Evolutionary conservation across 2,797 vertebrate species (phyloP), one percentile per base, ranked within the genome.

Genomic region (Acipenser ruthenus): DNA sequence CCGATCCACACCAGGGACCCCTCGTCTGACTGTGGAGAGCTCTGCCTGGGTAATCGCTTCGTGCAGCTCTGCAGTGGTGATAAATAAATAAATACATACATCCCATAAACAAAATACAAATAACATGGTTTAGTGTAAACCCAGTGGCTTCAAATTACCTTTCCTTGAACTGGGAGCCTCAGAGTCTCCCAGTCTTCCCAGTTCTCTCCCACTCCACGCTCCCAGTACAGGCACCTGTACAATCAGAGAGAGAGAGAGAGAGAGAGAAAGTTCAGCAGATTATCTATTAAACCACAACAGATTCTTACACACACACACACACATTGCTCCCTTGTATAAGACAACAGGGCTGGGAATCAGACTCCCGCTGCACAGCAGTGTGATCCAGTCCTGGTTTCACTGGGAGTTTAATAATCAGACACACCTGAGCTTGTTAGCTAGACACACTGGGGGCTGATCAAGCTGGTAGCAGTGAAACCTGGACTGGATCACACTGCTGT

Each of bases 181-280:
- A 90, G 72, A 1, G 74, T 83, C 55, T 84, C 80, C 71, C 66
- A 47, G 76, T 68, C 1, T 75, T 81, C 88, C 88, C 88, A 0
- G 79, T 73, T n/a, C 60, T 85, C 83, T 72, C 88, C 87, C 37
- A 89, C 86, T 83, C 84, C 82, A 67, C 80, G 77, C 73, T 91
- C 90, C 90, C 88, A 91, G 0, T 82, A 84, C 69, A 91, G 69
- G 63, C 87, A 91, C 67, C 90, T 91, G 67, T 5, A 65, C 50
- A 58, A 10, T 8, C 15, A 18, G 15, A 1, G 15, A 18, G 15
- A 18, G 15, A 18, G 15, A 18, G 15, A 18, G 15, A 18, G 69
- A 6, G 60, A 49, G 55, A 60, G 69, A 73, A n/a, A 50, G 50
- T 6, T 62, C 66, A 59, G n/a, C 65, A 47, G 50, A 11, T 49